Conservation (phyloP, 1,140 invertebrate species). For the Drosophila triauraria region DNA sequence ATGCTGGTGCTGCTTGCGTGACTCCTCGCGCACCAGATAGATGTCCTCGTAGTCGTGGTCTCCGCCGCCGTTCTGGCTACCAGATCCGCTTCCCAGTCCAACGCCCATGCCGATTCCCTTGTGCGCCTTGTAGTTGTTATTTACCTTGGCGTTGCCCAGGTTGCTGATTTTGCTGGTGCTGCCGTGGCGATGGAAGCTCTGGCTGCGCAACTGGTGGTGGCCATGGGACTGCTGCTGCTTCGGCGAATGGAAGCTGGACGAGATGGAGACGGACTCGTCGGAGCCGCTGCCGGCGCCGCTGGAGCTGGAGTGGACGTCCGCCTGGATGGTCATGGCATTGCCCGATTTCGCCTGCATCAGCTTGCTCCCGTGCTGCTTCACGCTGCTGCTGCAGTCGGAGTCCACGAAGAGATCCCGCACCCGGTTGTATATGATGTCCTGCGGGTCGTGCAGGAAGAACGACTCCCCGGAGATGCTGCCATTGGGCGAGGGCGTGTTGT, state of each 20-base stretch:
- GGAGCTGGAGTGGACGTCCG: conserved; percentile 88
- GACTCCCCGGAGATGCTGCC: conserved; percentile 88
- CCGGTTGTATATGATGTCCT: conserved; percentile 90
- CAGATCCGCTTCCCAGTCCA: conserved; percentile 34
- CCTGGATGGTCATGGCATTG: conserved; percentile 86
- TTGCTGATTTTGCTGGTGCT: conserved; percentile 29
- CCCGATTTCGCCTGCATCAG: conserved; percentile 56
- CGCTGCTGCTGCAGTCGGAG: conserved; percentile 82
- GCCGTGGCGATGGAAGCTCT: conserved; percentile 40
- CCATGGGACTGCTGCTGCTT: conserved; percentile 58
- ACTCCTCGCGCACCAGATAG: conserved; percentile 88
- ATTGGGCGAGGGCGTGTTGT: conserved; percentile 74
- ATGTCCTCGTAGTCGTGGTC: conserved; percentile 92
- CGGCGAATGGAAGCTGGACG: conserved; percentile 82
- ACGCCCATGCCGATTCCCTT: conserved; percentile 29
- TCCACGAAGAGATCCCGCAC: conserved; percentile 92
- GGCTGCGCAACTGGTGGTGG: conserved; percentile 49
- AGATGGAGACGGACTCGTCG: conserved; percentile 87
- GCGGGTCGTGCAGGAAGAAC: conserved; percentile 93
- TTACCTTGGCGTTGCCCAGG: conserved; percentile 27
- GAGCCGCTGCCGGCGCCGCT: conserved; percentile 87
- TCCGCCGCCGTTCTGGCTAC: conserved; percentile 36
- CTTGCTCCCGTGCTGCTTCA: conserved; percentile 64
- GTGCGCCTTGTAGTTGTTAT: conserved; percentile 48
- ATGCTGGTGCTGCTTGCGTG: conserved; percentile 76